Conservation (phyloP, 2,888 invertebrate species). For the Cheilosia pagana region DNA sequence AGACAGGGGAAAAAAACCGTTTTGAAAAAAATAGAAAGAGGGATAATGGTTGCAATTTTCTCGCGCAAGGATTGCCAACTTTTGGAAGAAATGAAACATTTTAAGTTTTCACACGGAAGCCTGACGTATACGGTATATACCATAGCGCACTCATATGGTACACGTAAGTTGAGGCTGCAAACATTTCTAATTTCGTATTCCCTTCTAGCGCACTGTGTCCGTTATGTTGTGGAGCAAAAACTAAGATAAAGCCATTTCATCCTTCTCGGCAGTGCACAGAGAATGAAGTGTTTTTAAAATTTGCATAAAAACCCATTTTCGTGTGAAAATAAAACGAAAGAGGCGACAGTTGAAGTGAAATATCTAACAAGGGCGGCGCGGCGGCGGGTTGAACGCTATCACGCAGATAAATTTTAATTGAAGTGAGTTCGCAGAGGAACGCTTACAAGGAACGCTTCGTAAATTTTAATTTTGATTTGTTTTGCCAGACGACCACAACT, state of each 20-base stretch:
- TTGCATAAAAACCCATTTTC: conserved; percentile 60
- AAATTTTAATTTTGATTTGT: conserved; percentile 52
- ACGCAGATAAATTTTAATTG: conserved; percentile 65
- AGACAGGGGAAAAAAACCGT: conserved; percentile 5
- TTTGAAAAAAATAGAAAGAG: conserved; percentile 29
- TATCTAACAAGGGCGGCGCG: conserved; percentile 31
- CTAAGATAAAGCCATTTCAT: conserved; percentile 54
- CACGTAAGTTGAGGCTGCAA: conserved; percentile 46
- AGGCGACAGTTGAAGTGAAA: conserved; percentile 35
- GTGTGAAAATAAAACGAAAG: conserved; percentile 49
- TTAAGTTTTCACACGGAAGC: conserved; percentile 39
- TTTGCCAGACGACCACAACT: conserved; percentile 28
- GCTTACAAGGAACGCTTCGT: conserved; percentile 47
- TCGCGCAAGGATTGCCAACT: conserved; percentile 9
- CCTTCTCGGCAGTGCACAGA: conserved; percentile 38
- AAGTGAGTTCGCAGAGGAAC: conserved; percentile 46
- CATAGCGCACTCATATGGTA: conserved; percentile 5
- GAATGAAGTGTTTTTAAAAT: conserved; percentile 64
- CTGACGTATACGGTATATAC: neutral
- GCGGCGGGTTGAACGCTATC: conserved; percentile 25
- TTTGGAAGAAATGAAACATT: conserved; percentile 56
- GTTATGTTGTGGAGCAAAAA: conserved; percentile 19
- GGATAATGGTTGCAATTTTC: conserved; percentile 16
- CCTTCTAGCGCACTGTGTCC: conserved; percentile 40
- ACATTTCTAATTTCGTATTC: conserved; percentile 65